Evolutionary conservation across 2,888 invertebrate genomes (phyloP).

Genomic region (Drosophila fungiperda): DNA sequence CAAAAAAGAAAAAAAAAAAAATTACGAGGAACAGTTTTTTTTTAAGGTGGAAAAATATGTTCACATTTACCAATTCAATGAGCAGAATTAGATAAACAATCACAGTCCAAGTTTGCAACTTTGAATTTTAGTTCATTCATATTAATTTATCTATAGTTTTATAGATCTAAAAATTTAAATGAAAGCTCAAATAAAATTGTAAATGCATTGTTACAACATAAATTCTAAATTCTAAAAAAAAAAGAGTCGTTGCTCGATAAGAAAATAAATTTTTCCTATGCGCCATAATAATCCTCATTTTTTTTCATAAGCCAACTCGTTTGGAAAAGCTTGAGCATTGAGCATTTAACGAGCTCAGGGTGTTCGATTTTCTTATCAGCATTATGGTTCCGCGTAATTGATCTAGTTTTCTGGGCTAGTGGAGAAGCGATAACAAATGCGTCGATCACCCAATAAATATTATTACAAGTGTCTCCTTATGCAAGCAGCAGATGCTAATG

Average conservation of each 20-base stretch:
- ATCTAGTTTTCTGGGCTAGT: conserved; percentile 56
- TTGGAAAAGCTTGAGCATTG: conserved; percentile 35
- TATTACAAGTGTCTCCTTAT: conserved; percentile 56
- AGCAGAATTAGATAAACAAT: not conserved
- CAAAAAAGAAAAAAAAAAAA: not conserved
- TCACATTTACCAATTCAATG: not conserved
- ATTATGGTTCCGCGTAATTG: conserved; percentile 64
- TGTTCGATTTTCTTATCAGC: conserved; percentile 58
- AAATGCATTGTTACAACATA: not conserved
- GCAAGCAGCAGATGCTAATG: conserved; percentile 65
- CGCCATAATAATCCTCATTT: conserved; percentile 28
- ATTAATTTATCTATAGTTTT: not conserved
- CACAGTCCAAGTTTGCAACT: not conserved
- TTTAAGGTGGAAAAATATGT: not conserved
- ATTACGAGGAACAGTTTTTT: not conserved
- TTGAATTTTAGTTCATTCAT: not conserved
- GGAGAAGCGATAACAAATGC: conserved; percentile 9
- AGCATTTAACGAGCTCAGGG: conserved; percentile 36
- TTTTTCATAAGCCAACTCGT: conserved; percentile 29
- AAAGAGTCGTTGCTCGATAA: conserved; percentile 24
- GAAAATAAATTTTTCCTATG: conserved; percentile 22
- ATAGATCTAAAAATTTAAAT: not conserved
- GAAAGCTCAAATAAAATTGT: not conserved
- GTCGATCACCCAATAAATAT: conserved; percentile 57
- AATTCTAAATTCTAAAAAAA: not conserved